Conservation (phyloP, 2,113 vertebrate genomes). For the Miniopterus natalensis region DNA sequence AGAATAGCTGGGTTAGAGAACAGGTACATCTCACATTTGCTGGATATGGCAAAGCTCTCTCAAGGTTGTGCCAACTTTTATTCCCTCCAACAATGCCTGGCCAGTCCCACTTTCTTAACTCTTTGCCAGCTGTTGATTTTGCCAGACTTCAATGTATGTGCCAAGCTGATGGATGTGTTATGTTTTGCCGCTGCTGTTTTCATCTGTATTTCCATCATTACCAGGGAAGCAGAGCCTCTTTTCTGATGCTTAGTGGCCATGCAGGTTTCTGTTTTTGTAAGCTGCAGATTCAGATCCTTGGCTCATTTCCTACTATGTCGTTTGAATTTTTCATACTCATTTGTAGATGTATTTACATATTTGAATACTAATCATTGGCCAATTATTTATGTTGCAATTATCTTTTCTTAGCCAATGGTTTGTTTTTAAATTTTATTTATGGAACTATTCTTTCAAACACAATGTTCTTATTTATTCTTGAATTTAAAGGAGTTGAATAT, state of each 20-base stretch:
- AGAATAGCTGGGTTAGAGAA: not conserved
- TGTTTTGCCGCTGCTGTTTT: not conserved
- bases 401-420: not conserved
- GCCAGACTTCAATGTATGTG: conserved; percentile 9
- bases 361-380: not conserved
- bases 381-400: not conserved
- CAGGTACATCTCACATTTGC: not conserved
- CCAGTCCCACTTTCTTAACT: not conserved
- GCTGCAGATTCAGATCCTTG: not conserved
- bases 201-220: not conserved
- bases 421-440: conserved; percentile 25
- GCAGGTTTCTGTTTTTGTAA: not conserved
- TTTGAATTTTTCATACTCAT: not conserved
- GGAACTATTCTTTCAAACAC: not conserved
- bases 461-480: not conserved
- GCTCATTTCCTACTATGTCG: not conserved
- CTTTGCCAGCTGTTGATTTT: conserved; percentile 19
- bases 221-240: not conserved
- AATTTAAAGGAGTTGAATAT: not conserved
- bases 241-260: not conserved
- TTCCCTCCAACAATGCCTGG: not conserved
- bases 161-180: not conserved
- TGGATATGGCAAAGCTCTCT: not conserved
- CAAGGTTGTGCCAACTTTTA: not conserved
- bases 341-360: not conserved